Evolutionary conservation across 2,888 invertebrate genomes (phyloP).

Genomic region (Hymenopus coronatus): DNA sequence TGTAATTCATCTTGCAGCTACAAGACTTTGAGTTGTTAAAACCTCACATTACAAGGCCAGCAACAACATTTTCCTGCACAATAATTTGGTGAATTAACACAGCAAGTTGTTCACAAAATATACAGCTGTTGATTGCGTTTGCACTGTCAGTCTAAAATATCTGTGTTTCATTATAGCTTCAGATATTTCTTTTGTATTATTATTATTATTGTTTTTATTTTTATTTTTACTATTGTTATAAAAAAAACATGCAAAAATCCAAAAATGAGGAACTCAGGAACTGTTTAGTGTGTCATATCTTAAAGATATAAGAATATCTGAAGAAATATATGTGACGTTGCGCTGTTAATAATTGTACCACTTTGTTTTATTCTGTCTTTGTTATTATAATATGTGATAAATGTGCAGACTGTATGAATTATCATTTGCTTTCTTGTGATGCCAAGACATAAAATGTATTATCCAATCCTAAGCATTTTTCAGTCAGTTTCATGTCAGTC

Average conservation of each 20-base stretch:
- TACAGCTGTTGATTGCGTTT: constrained; percentile 15
- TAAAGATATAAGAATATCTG: neutral
- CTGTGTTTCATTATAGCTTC: constrained; percentile 1
- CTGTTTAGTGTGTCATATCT: neutral
- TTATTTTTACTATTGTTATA: neutral
- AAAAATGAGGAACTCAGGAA: neutral
- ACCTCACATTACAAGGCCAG: constrained; percentile 29
- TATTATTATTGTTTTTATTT: too few species aligned
- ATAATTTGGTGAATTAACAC: constrained; percentile 3
- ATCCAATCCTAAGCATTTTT: constrained; percentile 12
- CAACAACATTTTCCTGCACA: constrained; percentile 31
- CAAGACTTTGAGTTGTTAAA: constrained; percentile 30
- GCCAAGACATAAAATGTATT: neutral
- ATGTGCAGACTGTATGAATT: neutral
- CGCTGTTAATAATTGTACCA: neutral
- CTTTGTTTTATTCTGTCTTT: neutral
- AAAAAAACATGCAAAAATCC: neutral
- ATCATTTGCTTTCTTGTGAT: constrained; percentile 16
- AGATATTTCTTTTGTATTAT: neutral
- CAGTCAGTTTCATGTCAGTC: neutral
- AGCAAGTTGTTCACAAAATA: constrained; percentile 3
- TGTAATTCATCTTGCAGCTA: constrained; percentile 31
- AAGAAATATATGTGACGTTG: neutral
- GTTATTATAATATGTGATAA: neutral
- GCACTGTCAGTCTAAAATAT: constrained; percentile 1